Conservation (phyloP, 1,140 invertebrate species). For the Coenobita brevimanus region DNA sequence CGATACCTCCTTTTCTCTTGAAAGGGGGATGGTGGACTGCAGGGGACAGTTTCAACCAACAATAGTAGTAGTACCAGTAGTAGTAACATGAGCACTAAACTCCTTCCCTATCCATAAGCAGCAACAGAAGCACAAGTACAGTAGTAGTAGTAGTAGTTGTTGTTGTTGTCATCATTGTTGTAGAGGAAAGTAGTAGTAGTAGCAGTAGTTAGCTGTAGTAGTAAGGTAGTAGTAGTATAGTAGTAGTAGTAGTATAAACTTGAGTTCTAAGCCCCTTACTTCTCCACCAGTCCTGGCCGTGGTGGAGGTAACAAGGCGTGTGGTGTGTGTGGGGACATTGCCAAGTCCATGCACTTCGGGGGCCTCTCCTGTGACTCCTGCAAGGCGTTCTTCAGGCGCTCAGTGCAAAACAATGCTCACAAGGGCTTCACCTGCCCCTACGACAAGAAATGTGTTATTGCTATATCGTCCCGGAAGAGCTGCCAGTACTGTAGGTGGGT, state of each 20-base stretch:
- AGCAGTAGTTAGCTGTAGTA: neutral
- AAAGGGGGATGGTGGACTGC: too few species aligned
- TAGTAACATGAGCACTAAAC: too few species aligned
- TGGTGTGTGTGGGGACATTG: constrained; percentile 70
- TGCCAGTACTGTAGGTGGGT: constrained; percentile 72
- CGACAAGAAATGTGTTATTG: constrained; percentile 72
- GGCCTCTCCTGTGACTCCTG: constrained; percentile 72
- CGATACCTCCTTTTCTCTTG: too few species aligned
- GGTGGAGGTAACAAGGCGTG: constrained; percentile 70
- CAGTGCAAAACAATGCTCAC: constrained; percentile 72
- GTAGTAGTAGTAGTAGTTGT: too few species aligned
- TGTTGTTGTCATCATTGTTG: too few species aligned
- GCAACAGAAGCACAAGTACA: too few species aligned
- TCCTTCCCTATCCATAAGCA: too few species aligned
- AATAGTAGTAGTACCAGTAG: too few species aligned
- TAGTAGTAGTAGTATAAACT: too few species aligned
- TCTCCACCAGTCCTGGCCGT: constrained; percentile 32
- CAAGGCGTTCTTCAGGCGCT: constrained; percentile 73
- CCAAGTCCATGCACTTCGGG: constrained; percentile 71
- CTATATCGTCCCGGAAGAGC: constrained; percentile 72
- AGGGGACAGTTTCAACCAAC: too few species aligned
- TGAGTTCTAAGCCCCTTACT: neutral
- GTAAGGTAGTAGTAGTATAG: neutral
- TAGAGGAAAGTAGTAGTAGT: too few species aligned
- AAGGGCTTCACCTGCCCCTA: constrained; percentile 72